phyloP scores from a whole-genome alignment of 2,797 vertebrate species.

The Heteromormyrus szaboi region DNA sequence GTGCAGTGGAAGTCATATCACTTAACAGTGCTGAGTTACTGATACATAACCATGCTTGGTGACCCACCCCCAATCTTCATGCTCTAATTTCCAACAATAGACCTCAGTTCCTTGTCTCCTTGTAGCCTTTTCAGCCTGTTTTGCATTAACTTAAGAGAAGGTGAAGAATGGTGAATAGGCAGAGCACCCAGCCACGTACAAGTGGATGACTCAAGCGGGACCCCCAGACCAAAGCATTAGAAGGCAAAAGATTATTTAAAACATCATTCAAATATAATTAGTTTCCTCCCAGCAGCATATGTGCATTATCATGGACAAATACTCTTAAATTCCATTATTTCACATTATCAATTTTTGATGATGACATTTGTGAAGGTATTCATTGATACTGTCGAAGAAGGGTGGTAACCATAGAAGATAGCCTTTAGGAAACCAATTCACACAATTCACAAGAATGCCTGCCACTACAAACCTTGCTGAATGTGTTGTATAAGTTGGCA shows the following conservation, averaged over 20 bases:
- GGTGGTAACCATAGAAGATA: not conserved
- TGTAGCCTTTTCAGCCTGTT: slow-evolving; percentile 13
- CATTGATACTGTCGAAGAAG: not conserved
- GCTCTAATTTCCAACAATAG: slow-evolving; percentile 31
- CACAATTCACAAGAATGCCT: not conserved
- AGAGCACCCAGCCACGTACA: slow-evolving; percentile 9
- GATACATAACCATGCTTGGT: slow-evolving; percentile 26
- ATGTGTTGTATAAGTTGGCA: not conserved
- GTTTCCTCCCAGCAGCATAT: not conserved
- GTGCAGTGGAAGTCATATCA: slow-evolving; percentile 7
- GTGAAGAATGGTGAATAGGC: not conserved
- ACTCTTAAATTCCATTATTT: not conserved
- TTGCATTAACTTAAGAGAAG: not conserved
- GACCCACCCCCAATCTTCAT: slow-evolving; percentile 20
- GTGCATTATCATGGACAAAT: not conserved
- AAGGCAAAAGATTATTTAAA: not conserved
- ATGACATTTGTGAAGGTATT: not conserved
- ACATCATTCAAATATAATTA: not conserved
- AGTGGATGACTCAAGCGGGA: not conserved
- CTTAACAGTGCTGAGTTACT: slow-evolving; percentile 22
- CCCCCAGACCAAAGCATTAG: not conserved
- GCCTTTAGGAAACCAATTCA: not conserved
- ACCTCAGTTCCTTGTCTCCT: slow-evolving; percentile 41
- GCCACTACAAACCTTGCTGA: not conserved
- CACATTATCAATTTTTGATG: not conserved